Conservation (phyloP, 2,888 invertebrate genomes). For the Eupeodes luniger region DNA sequence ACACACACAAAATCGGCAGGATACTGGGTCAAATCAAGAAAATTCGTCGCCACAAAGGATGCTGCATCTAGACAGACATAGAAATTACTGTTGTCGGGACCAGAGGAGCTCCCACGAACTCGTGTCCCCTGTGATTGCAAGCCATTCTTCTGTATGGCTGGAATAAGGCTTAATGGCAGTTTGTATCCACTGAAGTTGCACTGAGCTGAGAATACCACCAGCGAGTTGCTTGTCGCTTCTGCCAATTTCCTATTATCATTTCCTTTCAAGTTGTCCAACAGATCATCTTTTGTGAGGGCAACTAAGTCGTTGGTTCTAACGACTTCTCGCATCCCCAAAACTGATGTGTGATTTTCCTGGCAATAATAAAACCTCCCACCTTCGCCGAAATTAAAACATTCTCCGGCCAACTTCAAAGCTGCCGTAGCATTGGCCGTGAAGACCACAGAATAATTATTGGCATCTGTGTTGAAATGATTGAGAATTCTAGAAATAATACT, state of each 20-base stretch:
- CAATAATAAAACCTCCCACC: slow-evolving; percentile 90
- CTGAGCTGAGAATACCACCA: slow-evolving; percentile 95
- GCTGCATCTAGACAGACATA: slow-evolving; percentile 95
- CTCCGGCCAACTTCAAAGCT: slow-evolving; percentile 92
- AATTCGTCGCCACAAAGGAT: slow-evolving; percentile 90
- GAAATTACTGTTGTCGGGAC: slow-evolving; percentile 84
- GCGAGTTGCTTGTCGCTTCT: slow-evolving; percentile 84
- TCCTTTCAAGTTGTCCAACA: slow-evolving; percentile 83
- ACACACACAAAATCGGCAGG: slow-evolving; percentile 95
- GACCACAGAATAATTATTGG: slow-evolving; percentile 92
- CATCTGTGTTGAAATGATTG: slow-evolving; percentile 92
- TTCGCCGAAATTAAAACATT: slow-evolving; percentile 88
- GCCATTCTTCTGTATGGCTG: slow-evolving; percentile 87
- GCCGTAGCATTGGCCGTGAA: slow-evolving; percentile 98
- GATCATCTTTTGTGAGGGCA: slow-evolving; percentile 86
- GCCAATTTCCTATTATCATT: no score
- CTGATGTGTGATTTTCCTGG: slow-evolving; percentile 97
- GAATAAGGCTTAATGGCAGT: slow-evolving; percentile 91
- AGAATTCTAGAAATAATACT: slow-evolving; percentile 86
- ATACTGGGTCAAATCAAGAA: slow-evolving; percentile 88
- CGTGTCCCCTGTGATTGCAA: slow-evolving; percentile 81
- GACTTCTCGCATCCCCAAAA: slow-evolving; percentile 94
- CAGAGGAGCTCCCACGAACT: slow-evolving; percentile 70
- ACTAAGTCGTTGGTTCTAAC: slow-evolving; percentile 86
- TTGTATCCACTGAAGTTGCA: slow-evolving; percentile 98